Percentiles rank a stretch among this genome's conserved stretches.
Conservation (phyloP, 1,140 invertebrate species). For the Brachionus rubens region DNA sequence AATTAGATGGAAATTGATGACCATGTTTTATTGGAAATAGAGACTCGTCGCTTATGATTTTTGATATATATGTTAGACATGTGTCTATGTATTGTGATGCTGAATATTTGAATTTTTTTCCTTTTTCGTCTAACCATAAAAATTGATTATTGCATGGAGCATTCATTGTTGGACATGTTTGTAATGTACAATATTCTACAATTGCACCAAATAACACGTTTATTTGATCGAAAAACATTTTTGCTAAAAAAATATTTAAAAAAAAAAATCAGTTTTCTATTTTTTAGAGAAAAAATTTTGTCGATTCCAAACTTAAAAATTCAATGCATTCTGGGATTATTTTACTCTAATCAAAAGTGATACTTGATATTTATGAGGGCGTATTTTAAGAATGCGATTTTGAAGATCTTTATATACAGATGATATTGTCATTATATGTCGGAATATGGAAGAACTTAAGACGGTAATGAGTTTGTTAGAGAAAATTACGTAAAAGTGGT, state of each 20-base stretch:
- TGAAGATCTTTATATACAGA: too few relatives aligned
- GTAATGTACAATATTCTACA: constrained; percentile 93
- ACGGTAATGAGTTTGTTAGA: too few relatives aligned
- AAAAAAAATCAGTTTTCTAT: not conserved
- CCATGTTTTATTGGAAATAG: constrained; percentile 97
- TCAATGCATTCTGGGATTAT: too few relatives aligned
- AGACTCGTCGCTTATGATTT: constrained; percentile 90
- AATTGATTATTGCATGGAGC: constrained; percentile 90
- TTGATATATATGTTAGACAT: constrained; percentile 95
- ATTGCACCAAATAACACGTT: constrained; percentile 95
- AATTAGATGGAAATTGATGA: constrained; percentile 87
- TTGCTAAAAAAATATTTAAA: constrained; percentile 68
- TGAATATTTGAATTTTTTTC: constrained; percentile 90
- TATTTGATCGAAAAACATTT: constrained; percentile 95
- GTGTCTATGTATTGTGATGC: constrained; percentile 97
- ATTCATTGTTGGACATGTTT: constrained; percentile 87
- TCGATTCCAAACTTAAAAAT: too few relatives aligned
- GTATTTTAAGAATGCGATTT: too few relatives aligned
- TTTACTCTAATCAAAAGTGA: too few relatives aligned
- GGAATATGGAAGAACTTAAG: too few relatives aligned
- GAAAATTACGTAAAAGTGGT: too few relatives aligned
- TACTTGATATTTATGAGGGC: too few relatives aligned
- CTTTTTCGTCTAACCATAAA: constrained; percentile 96
- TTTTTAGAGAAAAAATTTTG: too few relatives aligned
- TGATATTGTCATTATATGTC: too few relatives aligned